These are phyloP conservation scores for Fulmarus glacialis DNA, from an alignment of 2,113 vertebrate genomes.

Conservation along the genomic window DNA sequence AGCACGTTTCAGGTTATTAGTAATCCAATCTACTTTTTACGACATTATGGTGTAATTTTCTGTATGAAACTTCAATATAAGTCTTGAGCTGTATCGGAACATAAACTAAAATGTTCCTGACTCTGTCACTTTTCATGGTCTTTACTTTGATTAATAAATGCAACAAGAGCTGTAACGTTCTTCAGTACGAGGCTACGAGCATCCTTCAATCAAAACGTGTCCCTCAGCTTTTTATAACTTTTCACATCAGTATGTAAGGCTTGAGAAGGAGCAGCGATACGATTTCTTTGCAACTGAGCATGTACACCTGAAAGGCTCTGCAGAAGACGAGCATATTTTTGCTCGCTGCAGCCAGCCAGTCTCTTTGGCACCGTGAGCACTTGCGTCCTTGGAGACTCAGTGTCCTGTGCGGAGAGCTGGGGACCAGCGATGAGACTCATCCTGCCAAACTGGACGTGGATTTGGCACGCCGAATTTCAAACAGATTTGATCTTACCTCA, in stretches of 20 bases:
- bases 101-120: constrained; percentile 72
- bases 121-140: constrained; percentile 72
- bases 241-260: not conserved
- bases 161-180: constrained; percentile 52
- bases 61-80: constrained; percentile 64
- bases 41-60: constrained; percentile 70
- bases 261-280: not conserved
- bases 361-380: not conserved
- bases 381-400: not conserved
- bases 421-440: accelerated
- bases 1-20: constrained; percentile 71
- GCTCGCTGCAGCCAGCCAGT: not conserved
- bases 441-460: not conserved
- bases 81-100: constrained; percentile 64
- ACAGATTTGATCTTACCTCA: not conserved
- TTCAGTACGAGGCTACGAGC: constrained; percentile 30
- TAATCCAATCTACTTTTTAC: constrained; percentile 74
- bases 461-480: not conserved
- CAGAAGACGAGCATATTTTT: not conserved
- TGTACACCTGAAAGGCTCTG: not conserved
- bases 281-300: not conserved
- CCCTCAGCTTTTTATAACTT: constrained; percentile 38
- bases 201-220: constrained; percentile 52
- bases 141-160: constrained; percentile 76
- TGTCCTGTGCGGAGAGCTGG: not conserved